Conservation (phyloP, 37 sponge, comb jelly and placozoan species). For the Oopsacas minuta region DNA sequence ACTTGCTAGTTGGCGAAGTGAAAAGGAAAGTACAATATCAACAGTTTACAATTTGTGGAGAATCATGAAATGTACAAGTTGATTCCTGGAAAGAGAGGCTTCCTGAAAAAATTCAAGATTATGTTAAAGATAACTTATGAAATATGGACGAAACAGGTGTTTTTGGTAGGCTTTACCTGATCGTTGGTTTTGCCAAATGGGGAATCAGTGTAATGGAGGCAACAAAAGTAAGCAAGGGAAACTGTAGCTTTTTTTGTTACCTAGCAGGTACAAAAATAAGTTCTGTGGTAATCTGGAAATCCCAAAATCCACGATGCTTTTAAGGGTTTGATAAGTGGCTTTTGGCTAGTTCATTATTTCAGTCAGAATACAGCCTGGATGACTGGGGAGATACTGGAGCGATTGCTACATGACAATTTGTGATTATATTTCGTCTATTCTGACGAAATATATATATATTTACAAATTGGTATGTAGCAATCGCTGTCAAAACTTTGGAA, state of each 20-base stretch:
- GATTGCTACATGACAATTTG: too few relatives aligned
- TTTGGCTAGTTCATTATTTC: slow-evolving; percentile 46
- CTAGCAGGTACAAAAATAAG: slow-evolving; percentile 33
- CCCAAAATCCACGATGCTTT: slow-evolving; percentile 47
- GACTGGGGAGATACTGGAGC: slow-evolving; percentile 49
- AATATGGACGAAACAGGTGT: slow-evolving; percentile 43
- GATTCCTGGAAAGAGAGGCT: slow-evolving; percentile 44
- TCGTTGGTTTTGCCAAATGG: slow-evolving; percentile 28
- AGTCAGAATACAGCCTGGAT: slow-evolving; percentile 42
- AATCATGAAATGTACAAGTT: slow-evolving; percentile 35
- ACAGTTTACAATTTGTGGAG: slow-evolving; percentile 42
- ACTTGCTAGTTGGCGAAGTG: slow-evolving; percentile 42
- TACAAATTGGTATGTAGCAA: neutral
- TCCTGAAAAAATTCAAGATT: slow-evolving; percentile 31
- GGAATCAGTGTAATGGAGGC: slow-evolving; percentile 47
- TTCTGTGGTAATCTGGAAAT: slow-evolving; percentile 34
- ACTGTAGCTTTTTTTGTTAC: slow-evolving; percentile 53
- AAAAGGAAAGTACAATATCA: slow-evolving; percentile 37
- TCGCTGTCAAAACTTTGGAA: too few relatives aligned
- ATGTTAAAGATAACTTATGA: slow-evolving; percentile 18
- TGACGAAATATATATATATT: slow-evolving; percentile 26
- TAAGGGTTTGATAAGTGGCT: slow-evolving; percentile 25
- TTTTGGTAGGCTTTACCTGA: slow-evolving; percentile 46
- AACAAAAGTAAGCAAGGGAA: slow-evolving; percentile 39
- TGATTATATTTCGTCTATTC: too few relatives aligned